Evolutionary conservation across 1,140 invertebrate species (phyloP), one percentile per base, ranked within the genome.

Genomic region (Caenorhabditis briggsae): DNA sequence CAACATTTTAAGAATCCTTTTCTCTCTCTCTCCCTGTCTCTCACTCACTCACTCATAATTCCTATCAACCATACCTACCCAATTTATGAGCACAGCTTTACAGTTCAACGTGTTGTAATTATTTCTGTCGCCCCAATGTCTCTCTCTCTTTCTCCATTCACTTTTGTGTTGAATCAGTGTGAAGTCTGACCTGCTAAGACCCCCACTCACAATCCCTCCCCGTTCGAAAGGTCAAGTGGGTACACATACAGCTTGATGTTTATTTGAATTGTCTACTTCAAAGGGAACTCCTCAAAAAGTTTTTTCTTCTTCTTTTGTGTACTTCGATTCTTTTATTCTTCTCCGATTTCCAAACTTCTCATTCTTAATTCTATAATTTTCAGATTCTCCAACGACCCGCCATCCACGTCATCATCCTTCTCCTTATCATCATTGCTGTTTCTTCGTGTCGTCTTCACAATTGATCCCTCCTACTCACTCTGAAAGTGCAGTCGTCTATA

Each of bases 201-300:
- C n/a, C 56, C n/a, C 56, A 9, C n/a, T n/a, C n/a, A 14, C n/a
- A 8, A n/a, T 59, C n/a, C 56, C n/a, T n/a, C n/a, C 56, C n/a
- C 20, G 56, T 59, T 59, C 56, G n/a, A n/a, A 59, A 59, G 56
- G 56, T 59, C 56, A 59, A 59, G 56, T 33, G 11, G 59, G 59
- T 64, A 64, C 59, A 64, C 59, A 59, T n/a, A 64, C 59, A 33
- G 59, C 59, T 64, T 64, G 59, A 64, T 64, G 59, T 64, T 64
- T 64, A 41, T 64, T 64, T 64, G 59, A 33, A 64, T 64, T 33
- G 59, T 64, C 59, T 64, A 64, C 59, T 64, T 64, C 23, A 64
- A 33, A 64, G 59, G 59, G 59, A 64, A 64, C 59, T 41, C 59
- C 59, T 64, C 23, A 16, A 59, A 59, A 59, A n/a, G 9, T 46